Conservation (phyloP, 2,888 invertebrate genomes). For the Caprella mutica region DNA sequence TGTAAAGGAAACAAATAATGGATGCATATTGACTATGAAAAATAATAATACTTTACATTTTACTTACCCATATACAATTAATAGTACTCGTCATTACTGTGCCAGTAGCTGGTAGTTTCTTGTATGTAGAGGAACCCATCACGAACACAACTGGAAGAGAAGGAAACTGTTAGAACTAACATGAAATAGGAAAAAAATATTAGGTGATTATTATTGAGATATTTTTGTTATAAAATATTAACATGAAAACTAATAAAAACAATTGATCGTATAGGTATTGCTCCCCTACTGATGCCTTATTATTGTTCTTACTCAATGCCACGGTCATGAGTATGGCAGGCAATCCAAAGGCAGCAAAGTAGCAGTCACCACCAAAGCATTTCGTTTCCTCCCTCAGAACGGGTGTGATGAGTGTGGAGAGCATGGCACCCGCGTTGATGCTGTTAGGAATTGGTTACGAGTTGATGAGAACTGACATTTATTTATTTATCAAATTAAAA, state of each 20-base stretch:
- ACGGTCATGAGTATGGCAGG: constrained; percentile 47
- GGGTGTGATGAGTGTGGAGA: constrained; percentile 80
- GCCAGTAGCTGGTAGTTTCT: constrained; percentile 46
- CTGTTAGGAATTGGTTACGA: too few relatives aligned
- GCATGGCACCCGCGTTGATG: constrained; percentile 75
- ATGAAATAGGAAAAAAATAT: background rate
- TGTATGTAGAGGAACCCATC: constrained; percentile 55
- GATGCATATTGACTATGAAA: too few relatives aligned
- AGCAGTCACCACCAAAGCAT: constrained; percentile 59
- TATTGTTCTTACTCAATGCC: constrained; percentile 38
- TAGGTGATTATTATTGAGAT: too few relatives aligned
- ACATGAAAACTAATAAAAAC: too few relatives aligned
- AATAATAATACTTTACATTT: too few relatives aligned
- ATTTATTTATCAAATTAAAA: too few relatives aligned
- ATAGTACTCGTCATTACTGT: constrained; percentile 52
- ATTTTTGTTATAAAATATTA: too few relatives aligned
- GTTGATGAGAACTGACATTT: too few relatives aligned
- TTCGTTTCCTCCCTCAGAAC: constrained; percentile 64
- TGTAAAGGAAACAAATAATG: too few relatives aligned
- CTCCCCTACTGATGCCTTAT: too few relatives aligned
- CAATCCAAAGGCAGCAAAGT: constrained; percentile 47
- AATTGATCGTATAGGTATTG: too few relatives aligned
- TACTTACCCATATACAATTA: constrained; percentile 56
- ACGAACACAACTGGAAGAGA: constrained; percentile 55
- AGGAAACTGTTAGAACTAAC: background rate